These are phyloP conservation scores for Aphelocoma californica DNA, from an alignment of 2,797 vertebrate genomes.

Conservation along the genomic window DNA sequence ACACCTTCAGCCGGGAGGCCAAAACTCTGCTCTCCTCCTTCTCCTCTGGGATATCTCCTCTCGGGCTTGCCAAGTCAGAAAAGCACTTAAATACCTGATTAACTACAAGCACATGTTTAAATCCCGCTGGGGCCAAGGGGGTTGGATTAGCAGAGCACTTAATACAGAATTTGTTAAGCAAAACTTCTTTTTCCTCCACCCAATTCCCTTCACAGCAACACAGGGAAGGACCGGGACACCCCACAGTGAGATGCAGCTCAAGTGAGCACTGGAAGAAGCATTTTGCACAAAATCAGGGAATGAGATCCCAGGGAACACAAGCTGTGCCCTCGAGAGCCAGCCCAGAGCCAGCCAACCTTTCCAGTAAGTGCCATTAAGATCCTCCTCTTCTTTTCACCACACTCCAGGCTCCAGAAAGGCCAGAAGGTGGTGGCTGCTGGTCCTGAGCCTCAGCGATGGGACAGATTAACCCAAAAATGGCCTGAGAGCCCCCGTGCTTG, in stretches of 20 bases:
- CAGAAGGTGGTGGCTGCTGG: background rate
- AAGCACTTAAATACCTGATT: slow-evolving; percentile 46
- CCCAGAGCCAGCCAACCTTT: background rate
- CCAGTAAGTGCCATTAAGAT: background rate
- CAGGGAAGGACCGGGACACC: background rate
- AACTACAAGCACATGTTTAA: slow-evolving; percentile 39
- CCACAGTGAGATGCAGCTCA: background rate
- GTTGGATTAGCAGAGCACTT: background rate
- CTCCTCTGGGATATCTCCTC: background rate
- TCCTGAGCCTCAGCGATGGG: background rate
- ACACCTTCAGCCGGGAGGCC: background rate
- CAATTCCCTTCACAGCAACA: background rate
- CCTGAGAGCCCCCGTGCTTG: background rate
- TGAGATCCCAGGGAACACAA: background rate
- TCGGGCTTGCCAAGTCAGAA: background rate
- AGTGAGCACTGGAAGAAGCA: background rate
- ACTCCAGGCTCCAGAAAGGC: background rate
- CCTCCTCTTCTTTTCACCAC: background rate
- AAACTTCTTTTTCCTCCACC: background rate
- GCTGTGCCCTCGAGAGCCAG: background rate
- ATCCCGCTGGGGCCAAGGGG: background rate
- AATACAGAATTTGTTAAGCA: background rate
- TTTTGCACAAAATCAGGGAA: background rate
- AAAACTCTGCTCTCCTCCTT: background rate
- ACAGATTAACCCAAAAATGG: background rate